Conservation (phyloP, 1,140 invertebrate genomes). For the Drosophila quadrilineata region DNA sequence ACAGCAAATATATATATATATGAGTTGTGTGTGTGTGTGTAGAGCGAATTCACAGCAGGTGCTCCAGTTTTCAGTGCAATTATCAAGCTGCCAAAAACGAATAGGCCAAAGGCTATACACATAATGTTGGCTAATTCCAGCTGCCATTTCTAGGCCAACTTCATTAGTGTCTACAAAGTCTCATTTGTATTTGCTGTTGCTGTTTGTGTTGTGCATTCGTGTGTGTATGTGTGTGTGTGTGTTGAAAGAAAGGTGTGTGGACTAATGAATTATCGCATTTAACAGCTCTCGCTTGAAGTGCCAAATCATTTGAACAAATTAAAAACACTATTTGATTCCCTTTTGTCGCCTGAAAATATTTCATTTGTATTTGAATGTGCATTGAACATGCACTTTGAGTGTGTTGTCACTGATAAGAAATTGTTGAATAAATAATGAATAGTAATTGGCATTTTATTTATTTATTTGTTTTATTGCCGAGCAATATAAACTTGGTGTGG, state of each 20-base stretch:
- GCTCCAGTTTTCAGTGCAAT: constrained; percentile 67
- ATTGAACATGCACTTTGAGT: not conserved
- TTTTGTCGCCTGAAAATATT: not conserved
- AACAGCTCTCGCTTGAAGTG: constrained; percentile 44
- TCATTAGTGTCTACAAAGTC: constrained; percentile 41
- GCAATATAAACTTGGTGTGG: not conserved
- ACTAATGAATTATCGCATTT: constrained; percentile 67
- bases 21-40: too few relatives aligned
- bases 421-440: constrained; percentile 1
- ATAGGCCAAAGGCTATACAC: constrained; percentile 24
- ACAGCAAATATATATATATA: not conserved
- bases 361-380: not conserved
- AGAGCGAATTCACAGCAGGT: constrained; percentile 53
- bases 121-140: constrained; percentile 38
- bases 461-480: too few relatives aligned
- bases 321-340: constrained; percentile 3
- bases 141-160: constrained; percentile 64
- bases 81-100: constrained; percentile 64
- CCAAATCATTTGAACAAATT: constrained; percentile 10
- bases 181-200: not conserved
- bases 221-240: constrained; percentile 7
- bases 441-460: not conserved
- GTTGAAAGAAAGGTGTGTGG: constrained; percentile 31
- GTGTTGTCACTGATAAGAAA: not conserved
- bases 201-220: constrained; percentile 12